These are phyloP conservation scores for Myiozetetes cayanensis DNA, from an alignment of 2,113 vertebrate species.

Conservation along the genomic window DNA sequence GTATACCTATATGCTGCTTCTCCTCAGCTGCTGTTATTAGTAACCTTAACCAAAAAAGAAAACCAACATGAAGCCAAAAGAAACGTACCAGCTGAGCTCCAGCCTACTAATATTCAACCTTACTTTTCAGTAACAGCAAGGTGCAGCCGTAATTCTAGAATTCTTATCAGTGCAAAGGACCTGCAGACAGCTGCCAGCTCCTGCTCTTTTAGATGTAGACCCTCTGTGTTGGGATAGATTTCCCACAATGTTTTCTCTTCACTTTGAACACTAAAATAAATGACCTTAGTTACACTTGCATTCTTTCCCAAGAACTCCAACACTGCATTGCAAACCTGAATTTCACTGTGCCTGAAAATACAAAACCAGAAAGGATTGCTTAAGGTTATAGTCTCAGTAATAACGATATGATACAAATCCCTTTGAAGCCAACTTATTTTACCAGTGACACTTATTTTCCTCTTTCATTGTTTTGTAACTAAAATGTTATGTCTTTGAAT, in stretches of 20 bases:
- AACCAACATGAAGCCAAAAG: background rate
- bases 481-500: background rate
- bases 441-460: background rate
- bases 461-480: background rate
- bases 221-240: background rate
- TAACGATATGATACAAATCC: background rate
- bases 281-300: background rate
- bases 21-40: background rate
- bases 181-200: background rate
- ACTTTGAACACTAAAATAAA: background rate
- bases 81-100: background rate
- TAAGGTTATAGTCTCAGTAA: background rate
- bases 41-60: background rate
- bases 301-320: background rate
- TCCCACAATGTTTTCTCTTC: background rate
- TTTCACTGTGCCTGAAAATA: background rate
- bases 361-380: background rate
- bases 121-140: background rate
- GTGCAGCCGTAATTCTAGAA: background rate
- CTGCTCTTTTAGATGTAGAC: background rate
- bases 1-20: background rate
- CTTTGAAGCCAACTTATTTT: background rate
- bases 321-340: fast-evolving
- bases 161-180: background rate
- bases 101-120: background rate